Evolutionary conservation across 2,888 invertebrate genomes (phyloP).

Genomic region (Calameuta idolon): DNA sequence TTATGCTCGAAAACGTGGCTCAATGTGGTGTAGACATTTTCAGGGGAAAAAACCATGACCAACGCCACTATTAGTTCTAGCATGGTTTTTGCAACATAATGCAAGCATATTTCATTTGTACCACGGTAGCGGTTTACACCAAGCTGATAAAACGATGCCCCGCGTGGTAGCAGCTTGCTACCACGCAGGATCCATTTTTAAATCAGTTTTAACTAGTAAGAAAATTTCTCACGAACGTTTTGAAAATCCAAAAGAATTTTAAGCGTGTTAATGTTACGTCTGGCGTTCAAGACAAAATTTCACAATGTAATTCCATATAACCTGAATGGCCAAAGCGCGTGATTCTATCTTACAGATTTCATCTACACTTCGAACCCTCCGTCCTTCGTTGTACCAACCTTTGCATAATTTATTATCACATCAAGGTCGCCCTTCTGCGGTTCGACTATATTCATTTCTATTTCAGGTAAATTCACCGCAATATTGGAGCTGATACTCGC

Average conservation of each 20-base stretch:
- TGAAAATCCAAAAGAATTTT: background rate
- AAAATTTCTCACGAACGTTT: background rate
- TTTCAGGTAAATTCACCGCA: background rate
- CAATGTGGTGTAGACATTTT: background rate
- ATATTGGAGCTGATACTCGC: background rate
- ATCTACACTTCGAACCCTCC: background rate
- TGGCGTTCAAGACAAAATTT: background rate
- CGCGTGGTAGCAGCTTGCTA: background rate
- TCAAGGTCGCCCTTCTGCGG: background rate
- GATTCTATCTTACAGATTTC: background rate
- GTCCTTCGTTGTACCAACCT: background rate
- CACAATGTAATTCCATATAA: background rate
- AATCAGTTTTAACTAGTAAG: background rate
- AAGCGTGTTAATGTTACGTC: no score
- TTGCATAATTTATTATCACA: background rate
- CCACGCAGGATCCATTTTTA: background rate
- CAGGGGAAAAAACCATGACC: background rate
- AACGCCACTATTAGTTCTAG: background rate
- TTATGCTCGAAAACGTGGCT: background rate
- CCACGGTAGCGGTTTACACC: background rate
- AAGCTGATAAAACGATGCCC: background rate
- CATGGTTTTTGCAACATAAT: background rate
- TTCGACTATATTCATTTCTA: background rate
- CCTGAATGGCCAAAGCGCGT: no score
- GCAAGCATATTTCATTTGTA: background rate